phyloP scores from a whole-genome alignment of 2,888 invertebrate species.

The Thecocarcelia acutangulata region DNA sequence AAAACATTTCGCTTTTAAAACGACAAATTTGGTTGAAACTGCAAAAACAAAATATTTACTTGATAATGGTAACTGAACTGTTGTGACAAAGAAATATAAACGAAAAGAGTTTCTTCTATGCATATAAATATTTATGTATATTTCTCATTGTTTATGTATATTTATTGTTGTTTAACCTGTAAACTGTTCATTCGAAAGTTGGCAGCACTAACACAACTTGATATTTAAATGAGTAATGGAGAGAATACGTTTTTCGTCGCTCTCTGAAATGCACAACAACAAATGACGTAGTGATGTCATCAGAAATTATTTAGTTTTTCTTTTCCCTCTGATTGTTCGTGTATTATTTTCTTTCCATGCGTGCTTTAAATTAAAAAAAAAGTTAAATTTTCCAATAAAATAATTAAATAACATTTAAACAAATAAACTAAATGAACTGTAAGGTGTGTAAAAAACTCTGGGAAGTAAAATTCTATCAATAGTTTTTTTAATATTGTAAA shows the following conservation, averaged over 20 bases:
- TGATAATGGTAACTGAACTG: neutral
- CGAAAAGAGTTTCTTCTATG: too few species aligned
- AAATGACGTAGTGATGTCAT: constrained; percentile 81
- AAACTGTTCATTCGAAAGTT: neutral
- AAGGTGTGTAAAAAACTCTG: constrained; percentile 40
- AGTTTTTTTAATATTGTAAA: constrained; percentile 58
- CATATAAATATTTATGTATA: too few species aligned
- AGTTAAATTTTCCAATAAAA: constrained; percentile 58
- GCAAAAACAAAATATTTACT: too few species aligned
- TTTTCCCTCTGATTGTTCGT: constrained; percentile 65
- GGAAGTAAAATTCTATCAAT: constrained; percentile 61
- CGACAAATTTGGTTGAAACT: too few species aligned
- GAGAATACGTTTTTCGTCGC: constrained; percentile 19
- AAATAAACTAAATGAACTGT: constrained; percentile 11
- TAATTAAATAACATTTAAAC: constrained; percentile 49
- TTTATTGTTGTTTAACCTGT: too few species aligned
- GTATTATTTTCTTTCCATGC: constrained; percentile 65
- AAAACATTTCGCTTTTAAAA: neutral
- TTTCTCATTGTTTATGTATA: too few species aligned
- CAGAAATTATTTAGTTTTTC: constrained; percentile 78
- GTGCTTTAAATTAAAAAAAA: constrained; percentile 59
- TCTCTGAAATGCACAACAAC: constrained; percentile 62
- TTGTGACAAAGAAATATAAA: neutral
- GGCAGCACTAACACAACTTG: constrained; percentile 30
- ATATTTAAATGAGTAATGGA: neutral